Conservation (phyloP, 2,888 invertebrate species). For the Eupsilia transversa region DNA sequence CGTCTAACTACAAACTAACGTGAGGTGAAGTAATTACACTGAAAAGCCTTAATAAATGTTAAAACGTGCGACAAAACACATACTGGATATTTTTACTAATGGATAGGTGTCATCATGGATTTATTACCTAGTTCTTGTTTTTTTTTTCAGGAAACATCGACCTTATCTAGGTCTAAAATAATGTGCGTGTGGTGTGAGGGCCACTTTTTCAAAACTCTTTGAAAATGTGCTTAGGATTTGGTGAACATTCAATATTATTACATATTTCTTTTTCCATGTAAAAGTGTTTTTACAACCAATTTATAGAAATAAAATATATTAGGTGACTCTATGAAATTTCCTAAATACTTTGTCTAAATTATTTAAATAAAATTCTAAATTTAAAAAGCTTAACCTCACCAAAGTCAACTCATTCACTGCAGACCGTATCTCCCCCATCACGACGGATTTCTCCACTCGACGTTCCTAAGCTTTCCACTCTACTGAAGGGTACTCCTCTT, state of each 20-base stretch:
- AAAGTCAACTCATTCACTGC: constrained; percentile 5
- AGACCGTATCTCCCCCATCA: constrained; percentile 42
- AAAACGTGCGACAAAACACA: background rate
- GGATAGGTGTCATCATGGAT: background rate
- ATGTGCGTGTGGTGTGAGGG: too few relatives aligned
- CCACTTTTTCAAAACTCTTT: too few relatives aligned
- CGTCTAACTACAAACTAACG: background rate
- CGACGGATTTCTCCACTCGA: constrained; percentile 60
- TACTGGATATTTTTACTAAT: background rate
- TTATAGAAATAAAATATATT: background rate
- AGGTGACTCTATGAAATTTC: background rate
- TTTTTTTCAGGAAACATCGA: too few relatives aligned
- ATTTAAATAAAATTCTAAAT: background rate
- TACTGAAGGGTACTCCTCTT: constrained; percentile 36
- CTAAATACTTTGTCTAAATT: background rate
- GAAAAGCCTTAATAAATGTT: background rate
- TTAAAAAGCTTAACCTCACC: background rate
- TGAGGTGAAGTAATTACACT: background rate
- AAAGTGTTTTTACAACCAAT: background rate
- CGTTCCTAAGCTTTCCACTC: constrained; percentile 56
- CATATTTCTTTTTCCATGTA: too few relatives aligned
- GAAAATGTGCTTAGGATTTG: too few relatives aligned
- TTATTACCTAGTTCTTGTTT: background rate
- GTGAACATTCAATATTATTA: too few relatives aligned
- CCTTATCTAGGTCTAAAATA: background rate